Conservation (phyloP, 2,113 vertebrate genomes). For the Tonatia bakeri region DNA sequence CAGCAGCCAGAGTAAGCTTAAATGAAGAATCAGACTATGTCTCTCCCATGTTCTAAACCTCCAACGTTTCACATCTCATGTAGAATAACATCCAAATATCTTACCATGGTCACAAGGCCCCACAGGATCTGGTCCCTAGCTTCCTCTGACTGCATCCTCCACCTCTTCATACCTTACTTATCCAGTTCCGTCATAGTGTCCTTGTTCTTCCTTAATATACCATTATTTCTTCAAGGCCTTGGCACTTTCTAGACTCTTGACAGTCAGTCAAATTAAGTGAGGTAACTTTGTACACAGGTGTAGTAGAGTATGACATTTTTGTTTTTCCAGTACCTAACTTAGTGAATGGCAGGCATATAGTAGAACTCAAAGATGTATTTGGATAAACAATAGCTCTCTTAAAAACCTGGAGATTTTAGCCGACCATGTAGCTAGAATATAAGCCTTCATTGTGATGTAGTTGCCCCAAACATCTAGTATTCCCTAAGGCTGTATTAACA, state of each 20-base stretch:
- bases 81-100: background rate
- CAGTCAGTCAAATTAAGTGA: background rate
- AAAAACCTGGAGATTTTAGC: background rate
- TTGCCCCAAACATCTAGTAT: constrained; percentile 31
- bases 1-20: background rate
- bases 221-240: background rate
- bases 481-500: constrained; percentile 31
- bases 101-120: background rate
- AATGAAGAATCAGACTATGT: background rate
- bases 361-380: background rate
- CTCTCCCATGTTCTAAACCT: background rate
- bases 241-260: background rate
- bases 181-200: background rate
- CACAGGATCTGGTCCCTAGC: background rate
- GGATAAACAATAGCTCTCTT: constrained; percentile 8
- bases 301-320: background rate
- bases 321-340: background rate
- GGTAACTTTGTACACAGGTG: background rate
- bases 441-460: background rate
- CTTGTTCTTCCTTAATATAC: background rate
- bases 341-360: background rate
- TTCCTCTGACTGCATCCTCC: background rate
- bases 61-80: background rate
- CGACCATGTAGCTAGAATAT: background rate
- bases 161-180: background rate